Base-by-base conservation (phyloP, 1,140 invertebrate species). In the Saccostrea cuccullata region DNA sequence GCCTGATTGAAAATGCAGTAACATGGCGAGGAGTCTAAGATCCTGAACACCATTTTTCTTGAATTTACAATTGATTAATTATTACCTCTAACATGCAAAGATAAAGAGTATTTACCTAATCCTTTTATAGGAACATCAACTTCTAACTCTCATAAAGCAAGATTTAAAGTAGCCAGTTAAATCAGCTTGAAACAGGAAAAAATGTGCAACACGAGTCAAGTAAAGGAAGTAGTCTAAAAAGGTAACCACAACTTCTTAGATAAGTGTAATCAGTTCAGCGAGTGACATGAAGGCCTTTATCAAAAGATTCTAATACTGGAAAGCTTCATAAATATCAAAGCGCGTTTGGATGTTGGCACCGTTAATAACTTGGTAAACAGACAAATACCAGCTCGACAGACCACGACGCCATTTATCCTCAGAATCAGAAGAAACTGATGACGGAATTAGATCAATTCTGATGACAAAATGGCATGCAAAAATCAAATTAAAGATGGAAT, bases 401-500 rank as follows among this genome's bases (percentile, higher is more conserved):
- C 70, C 70, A 77, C 23, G 70, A 77, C 70, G 26, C 26, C 70
- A 77, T 77, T 30, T 36, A 77, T 77, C 70, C 17, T 77, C 5
- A 77, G 70, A 77, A 30, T 77, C 70, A 30, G 70, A 77, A 30
- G 23, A 26, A 30, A 36, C 26, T 26, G 30, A 77, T 26, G 70
- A 30, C 70, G 70, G 70, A 36, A 36, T 77, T 77, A 77, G 26
- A 77, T 77, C 70, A 77, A 77, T 77, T 30, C 23, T 77, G 30
- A 77, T 77, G 70, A 36, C 70, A 77, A 77, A 77, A 77, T 77
- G 23, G 70, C 70, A 77, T 77, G 70, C 70, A 77, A 77, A 77
- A 77, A 77, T 77, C 70, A 36, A 77, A 77, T 77, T 77, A 77
- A 77, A 77, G 70, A 77, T 73, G 70, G 70, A 77, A 77, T 77